Evolutionary conservation across 2,888 invertebrate species (phyloP).

Genomic region (Cosmorhoe ocellata): DNA sequence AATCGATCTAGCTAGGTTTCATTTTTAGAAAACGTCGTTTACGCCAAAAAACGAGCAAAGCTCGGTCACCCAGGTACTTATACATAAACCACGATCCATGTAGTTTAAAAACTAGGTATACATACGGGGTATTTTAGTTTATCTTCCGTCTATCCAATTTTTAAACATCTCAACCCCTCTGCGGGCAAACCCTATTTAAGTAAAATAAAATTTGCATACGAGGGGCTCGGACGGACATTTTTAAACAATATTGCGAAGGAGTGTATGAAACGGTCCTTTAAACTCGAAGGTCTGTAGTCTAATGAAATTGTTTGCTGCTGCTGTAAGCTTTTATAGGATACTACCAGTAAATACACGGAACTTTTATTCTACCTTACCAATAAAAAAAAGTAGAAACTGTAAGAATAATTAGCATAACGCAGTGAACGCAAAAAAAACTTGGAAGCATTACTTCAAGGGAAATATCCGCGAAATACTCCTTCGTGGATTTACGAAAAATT

Average conservation of each 20-base stretch:
- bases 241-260: slow-evolving; percentile 47
- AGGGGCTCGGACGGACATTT: slow-evolving; percentile 46
- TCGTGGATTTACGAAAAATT: too few species aligned
- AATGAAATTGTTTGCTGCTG: slow-evolving; percentile 57
- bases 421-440: too few species aligned
- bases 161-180: neutral
- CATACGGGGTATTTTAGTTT: too few species aligned
- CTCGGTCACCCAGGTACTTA: too few species aligned
- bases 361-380: slow-evolving; percentile 33
- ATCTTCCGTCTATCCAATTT: neutral
- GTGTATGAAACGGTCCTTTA: slow-evolving; percentile 42
- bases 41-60: too few species aligned
- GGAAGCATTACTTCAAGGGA: too few species aligned
- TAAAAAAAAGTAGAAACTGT: neutral
- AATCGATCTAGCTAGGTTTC: too few species aligned
- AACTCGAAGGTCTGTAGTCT: slow-evolving; percentile 43
- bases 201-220: slow-evolving; percentile 79
- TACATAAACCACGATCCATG: too few species aligned
- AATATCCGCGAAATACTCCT: too few species aligned
- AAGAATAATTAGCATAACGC: too few species aligned
- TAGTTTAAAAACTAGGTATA: too few species aligned
- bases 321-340: slow-evolving; percentile 37
- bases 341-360: slow-evolving; percentile 33
- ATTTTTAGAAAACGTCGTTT: too few species aligned
- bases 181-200: slow-evolving; percentile 40